A percentile compares a stretch with the other conserved stretches of the same genome.
phyloP scores from a whole-genome alignment of 2,797 vertebrate species.

The Moxostoma hubbsi region DNA sequence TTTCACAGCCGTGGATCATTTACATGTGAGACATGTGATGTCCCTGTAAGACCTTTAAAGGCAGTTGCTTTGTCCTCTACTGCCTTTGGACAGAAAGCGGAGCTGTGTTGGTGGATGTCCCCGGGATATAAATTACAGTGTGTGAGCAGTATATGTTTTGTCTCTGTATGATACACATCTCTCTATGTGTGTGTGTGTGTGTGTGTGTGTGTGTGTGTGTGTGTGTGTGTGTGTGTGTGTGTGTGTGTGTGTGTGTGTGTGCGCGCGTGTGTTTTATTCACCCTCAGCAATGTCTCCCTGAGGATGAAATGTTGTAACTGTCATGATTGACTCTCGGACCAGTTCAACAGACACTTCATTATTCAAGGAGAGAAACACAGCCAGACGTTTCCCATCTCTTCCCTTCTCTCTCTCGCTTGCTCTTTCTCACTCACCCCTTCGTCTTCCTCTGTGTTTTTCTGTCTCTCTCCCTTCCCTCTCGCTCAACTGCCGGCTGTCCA shows the following conservation, averaged over 20 bases:
- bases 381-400: constrained; percentile 25
- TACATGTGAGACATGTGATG: constrained; percentile 44
- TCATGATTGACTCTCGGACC: constrained; percentile 72
- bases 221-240: constrained; percentile 25
- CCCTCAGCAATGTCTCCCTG: constrained; percentile 53
- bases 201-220: constrained; percentile 7
- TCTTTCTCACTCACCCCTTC: neutral
- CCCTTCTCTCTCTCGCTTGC: neutral
- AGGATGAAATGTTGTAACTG: constrained; percentile 74
- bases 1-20: constrained; percentile 13
- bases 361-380: constrained; percentile 74
- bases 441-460: constrained; percentile 24
- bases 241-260: constrained; percentile 26
- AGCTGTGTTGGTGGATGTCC: constrained; percentile 11
- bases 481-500: constrained; percentile 31
- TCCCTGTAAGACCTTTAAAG: constrained; percentile 47
- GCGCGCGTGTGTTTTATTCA: constrained; percentile 42
- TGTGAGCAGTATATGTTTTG: constrained; percentile 32
- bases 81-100: constrained; percentile 26
- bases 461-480: constrained; percentile 46
- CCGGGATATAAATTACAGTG: constrained; percentile 28
- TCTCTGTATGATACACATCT: constrained; percentile 40
- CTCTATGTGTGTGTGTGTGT: constrained; percentile 49
- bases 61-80: constrained; percentile 19
- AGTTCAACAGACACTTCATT: constrained; percentile 78